These are phyloP conservation scores for Agraylea sexmaculata DNA, from an alignment of 1,140 invertebrate species.

Conservation along the genomic window DNA sequence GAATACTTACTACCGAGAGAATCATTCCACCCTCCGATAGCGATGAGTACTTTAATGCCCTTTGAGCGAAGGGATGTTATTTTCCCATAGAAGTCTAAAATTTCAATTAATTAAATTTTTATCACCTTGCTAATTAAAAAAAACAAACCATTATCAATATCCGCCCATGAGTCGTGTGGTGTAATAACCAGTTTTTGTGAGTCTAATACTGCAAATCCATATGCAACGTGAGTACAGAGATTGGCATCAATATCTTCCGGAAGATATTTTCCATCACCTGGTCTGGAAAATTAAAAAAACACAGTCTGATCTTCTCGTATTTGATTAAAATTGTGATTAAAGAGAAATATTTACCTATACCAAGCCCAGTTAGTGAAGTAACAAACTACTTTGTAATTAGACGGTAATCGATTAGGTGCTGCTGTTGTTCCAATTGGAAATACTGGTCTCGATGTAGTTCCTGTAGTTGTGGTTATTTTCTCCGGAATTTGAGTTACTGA, in stretches of 20 bases:
- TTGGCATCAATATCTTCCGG: conserved; percentile 52
- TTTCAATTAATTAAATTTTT: neutral
- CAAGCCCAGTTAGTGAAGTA: conserved; percentile 68
- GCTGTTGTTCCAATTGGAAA: conserved; percentile 8
- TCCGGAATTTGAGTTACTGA: conserved; percentile 8
- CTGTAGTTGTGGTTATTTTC: conserved; percentile 19
- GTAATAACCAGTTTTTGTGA: conserved; percentile 40
- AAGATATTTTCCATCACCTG: conserved; percentile 49
- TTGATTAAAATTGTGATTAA: neutral
- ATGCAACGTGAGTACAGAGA: conserved; percentile 63
- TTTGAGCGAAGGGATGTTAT: conserved; percentile 43
- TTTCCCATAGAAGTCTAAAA: conserved; percentile 49
- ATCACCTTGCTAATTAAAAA: conserved; percentile 1
- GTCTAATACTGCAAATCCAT: conserved; percentile 58
- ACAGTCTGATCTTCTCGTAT: neutral
- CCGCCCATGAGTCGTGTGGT: conserved; percentile 51
- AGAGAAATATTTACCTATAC: conserved; percentile 42
- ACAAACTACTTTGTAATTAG: conserved; percentile 51
- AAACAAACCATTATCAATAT: conserved; percentile 49
- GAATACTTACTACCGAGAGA: conserved; percentile 55
- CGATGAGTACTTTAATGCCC: conserved; percentile 56
- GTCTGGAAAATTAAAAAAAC: conserved; percentile 31
- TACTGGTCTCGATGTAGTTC: conserved; percentile 18
- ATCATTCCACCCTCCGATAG: conserved; percentile 62
- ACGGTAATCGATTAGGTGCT: conserved; percentile 13